phyloP scores from a whole-genome alignment of 2,888 invertebrate species.

The Bombylius discolor region DNA sequence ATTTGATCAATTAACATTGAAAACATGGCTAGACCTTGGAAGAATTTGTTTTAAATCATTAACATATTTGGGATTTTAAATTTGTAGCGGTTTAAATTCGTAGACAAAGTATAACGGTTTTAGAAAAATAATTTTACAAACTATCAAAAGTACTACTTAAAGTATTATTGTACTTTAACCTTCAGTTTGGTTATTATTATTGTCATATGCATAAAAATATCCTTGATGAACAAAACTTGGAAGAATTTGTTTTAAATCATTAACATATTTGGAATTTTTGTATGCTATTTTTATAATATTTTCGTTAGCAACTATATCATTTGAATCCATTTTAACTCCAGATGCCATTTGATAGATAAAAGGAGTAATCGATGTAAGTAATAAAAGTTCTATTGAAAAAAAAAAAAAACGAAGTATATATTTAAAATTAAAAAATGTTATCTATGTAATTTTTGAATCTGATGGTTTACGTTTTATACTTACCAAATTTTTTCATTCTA shows the following conservation, averaged over 20 bases:
- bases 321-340: not conserved
- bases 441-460: not conserved
- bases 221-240: not conserved
- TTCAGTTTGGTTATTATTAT: not conserved
- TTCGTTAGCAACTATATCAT: not conserved
- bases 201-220: not conserved
- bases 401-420: not conserved
- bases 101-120: no score
- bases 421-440: not conserved
- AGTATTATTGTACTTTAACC: no score
- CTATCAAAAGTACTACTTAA: no score
- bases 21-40: not conserved
- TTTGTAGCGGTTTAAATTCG: no score
- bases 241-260: not conserved
- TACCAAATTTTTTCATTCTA: constrained; percentile 9
- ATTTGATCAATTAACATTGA: no score
- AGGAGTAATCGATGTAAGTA: not conserved
- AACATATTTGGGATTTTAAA: not conserved
- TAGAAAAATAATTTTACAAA: no score
- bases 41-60: not conserved
- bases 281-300: not conserved
- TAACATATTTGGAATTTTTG: not conserved
- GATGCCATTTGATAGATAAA: not conserved
- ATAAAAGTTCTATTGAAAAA: not conserved
- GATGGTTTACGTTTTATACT: not conserved